Evolutionary conservation across 2,797 vertebrate genomes (phyloP).

Genomic region (Epinephelus malabaricus): DNA sequence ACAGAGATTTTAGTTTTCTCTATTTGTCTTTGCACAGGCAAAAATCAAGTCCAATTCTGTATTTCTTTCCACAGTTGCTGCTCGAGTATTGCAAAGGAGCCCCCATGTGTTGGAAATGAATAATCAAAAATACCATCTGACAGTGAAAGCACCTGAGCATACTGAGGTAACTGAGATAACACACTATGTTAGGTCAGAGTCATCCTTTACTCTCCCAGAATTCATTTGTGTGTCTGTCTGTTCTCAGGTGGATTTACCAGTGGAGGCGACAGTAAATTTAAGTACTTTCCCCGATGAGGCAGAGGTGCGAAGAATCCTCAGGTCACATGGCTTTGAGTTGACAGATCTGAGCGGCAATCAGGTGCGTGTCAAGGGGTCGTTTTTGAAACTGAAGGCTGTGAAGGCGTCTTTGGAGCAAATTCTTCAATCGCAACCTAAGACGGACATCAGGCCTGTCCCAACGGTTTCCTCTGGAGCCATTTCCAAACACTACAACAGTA

Average conservation of each 20-base stretch:
- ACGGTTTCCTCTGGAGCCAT: slow-evolving; percentile 24
- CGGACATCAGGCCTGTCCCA: not conserved
- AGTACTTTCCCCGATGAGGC: slow-evolving; percentile 32
- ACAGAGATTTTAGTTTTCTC: too few relatives aligned
- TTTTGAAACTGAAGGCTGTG: slow-evolving; percentile 67
- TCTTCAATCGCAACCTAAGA: not conserved
- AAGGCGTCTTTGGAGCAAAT: slow-evolving; percentile 58
- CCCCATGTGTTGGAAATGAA: slow-evolving; percentile 59
- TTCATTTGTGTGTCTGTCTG: not conserved
- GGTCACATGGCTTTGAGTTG: slow-evolving; percentile 45
- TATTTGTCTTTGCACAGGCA: too few relatives aligned
- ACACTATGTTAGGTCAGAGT: not conserved
- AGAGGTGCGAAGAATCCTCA: slow-evolving; percentile 44
- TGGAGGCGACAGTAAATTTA: slow-evolving; percentile 69
- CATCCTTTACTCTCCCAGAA: not conserved
- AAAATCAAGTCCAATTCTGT: not conserved
- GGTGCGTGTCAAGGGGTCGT: slow-evolving; percentile 71
- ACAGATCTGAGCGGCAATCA: not conserved
- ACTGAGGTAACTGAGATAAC: slow-evolving; percentile 49
- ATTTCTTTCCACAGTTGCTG: slow-evolving; percentile 52
- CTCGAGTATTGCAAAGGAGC: slow-evolving; percentile 25
- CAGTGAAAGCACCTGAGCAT: slow-evolving; percentile 38
- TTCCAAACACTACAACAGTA: slow-evolving; percentile 11
- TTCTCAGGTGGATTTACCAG: slow-evolving; percentile 79
- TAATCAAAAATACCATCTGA: slow-evolving; percentile 27